A percentile compares a stretch with the other conserved stretches of the same genome.
phyloP scores from a whole-genome alignment of 2,888 invertebrate genomes.

The Sarcophaga variegata region DNA sequence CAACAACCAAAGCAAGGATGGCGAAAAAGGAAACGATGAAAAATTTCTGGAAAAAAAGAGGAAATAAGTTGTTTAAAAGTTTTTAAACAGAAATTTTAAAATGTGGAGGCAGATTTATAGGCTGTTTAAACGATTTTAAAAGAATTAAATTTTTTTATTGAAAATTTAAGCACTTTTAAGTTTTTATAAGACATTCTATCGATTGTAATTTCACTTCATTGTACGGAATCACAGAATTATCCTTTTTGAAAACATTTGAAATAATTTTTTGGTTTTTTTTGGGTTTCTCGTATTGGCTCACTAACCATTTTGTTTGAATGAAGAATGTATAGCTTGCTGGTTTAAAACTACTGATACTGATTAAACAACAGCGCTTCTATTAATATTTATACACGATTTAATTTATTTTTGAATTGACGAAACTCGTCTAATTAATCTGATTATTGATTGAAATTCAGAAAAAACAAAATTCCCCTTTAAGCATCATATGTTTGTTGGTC shows the following conservation, averaged over 20 bases:
- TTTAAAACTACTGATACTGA: slow-evolving; percentile 72
- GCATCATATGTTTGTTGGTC: no score
- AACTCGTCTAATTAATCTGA: not conserved
- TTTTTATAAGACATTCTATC: no score
- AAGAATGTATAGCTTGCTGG: slow-evolving; percentile 61
- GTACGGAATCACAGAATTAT: not conserved
- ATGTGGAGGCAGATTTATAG: not conserved
- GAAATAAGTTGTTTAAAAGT: not conserved
- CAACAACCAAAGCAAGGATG: slow-evolving; percentile 74
- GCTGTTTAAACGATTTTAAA: no score
- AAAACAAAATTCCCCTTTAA: not conserved
- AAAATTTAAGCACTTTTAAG: no score
- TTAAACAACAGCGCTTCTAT: not conserved
- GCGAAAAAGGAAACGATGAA: slow-evolving; percentile 72
- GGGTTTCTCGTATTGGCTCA: not conserved
- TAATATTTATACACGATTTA: slow-evolving; percentile 30
- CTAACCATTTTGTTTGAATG: slow-evolving; percentile 58
- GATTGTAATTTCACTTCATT: no score
- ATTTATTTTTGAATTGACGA: not conserved
- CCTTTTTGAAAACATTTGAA: not conserved
- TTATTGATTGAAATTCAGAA: not conserved
- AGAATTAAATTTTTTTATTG: no score
- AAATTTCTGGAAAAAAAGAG: slow-evolving; percentile 75
- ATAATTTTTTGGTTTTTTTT: no score
- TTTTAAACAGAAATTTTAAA: not conserved